These are phyloP conservation scores for Dendrolimus houi DNA, from an alignment of 2,888 invertebrate genomes.

Conservation along the genomic window DNA sequence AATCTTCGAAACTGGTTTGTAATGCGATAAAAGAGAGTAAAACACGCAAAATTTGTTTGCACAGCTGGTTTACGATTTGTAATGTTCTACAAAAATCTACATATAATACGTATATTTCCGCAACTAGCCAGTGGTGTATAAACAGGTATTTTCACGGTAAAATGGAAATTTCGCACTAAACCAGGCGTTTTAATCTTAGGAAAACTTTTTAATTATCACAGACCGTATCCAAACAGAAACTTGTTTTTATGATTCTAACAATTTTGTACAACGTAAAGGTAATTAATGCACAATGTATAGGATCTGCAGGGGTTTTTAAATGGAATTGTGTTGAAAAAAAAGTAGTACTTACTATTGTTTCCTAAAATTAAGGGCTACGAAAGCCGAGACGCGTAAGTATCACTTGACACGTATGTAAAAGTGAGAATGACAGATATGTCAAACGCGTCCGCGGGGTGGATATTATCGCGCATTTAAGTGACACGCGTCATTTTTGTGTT, in stretches of 20 bases:
- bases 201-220: slow-evolving; percentile 18
- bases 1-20: slow-evolving; percentile 4
- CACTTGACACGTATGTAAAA: slow-evolving; percentile 72
- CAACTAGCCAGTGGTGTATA: background rate
- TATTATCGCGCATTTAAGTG: slow-evolving; percentile 23
- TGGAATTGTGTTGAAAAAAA: slow-evolving; percentile 15
- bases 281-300: background rate
- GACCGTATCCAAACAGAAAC: slow-evolving; percentile 19
- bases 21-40: slow-evolving; percentile 11
- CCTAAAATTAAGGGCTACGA: slow-evolving; percentile 64
- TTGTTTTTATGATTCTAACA: slow-evolving; percentile 1
- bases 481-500: slow-evolving; percentile 37
- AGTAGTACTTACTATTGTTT: slow-evolving; percentile 59
- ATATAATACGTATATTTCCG: no score
- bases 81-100: slow-evolving; percentile 1
- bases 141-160: slow-evolving; percentile 8
- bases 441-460: slow-evolving; percentile 37
- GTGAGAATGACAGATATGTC: slow-evolving; percentile 48
- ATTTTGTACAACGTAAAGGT: background rate
- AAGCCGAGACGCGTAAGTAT: slow-evolving; percentile 59
- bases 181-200: slow-evolving; percentile 22
- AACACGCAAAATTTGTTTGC: slow-evolving; percentile 15
- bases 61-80: slow-evolving; percentile 17
- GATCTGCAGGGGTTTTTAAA: slow-evolving; percentile 1
- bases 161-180: slow-evolving; percentile 28